A percentile compares a stretch with the other conserved stretches of the same genome.
These are phyloP conservation scores for Myripristis jacobus DNA, from an alignment of 2,797 vertebrate genomes.

Conservation along the genomic window DNA sequence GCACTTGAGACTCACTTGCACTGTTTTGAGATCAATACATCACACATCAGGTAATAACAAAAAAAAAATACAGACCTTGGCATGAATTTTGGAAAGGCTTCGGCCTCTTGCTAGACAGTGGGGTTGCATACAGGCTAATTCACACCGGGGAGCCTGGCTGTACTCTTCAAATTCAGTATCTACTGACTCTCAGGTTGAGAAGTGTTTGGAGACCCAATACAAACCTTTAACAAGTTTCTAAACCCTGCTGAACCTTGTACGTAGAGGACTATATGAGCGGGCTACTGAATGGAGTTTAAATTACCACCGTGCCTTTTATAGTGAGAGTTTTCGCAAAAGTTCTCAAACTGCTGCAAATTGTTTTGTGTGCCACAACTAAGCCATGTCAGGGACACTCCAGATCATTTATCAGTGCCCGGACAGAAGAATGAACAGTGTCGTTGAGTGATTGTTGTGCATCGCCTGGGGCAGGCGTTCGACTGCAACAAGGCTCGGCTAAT, in stretches of 20 bases:
- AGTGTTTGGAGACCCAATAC: constrained; percentile 6
- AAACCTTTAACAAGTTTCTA: constrained; percentile 1
- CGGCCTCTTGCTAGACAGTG: background rate
- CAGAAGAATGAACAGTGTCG: constrained; percentile 43
- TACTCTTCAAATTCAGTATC: constrained; percentile 20
- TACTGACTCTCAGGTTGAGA: constrained; percentile 11
- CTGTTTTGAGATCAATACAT: background rate
- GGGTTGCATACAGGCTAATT: background rate
- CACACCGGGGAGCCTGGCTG: constrained; percentile 17
- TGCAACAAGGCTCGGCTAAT: constrained; percentile 57
- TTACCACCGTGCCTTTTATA: constrained; percentile 6
- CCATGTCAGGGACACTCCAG: constrained; percentile 16
- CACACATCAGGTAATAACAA: background rate
- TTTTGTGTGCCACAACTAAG: constrained; percentile 21
- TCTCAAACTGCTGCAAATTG: constrained; percentile 5
- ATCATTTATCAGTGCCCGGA: constrained; percentile 40
- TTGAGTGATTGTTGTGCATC: constrained; percentile 47
- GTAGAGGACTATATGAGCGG: background rate
- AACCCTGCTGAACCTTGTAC: background rate
- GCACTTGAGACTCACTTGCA: too few species aligned
- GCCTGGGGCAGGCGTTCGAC: constrained; percentile 37
- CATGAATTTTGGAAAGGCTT: constrained; percentile 1
- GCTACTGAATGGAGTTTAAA: constrained; percentile 6
- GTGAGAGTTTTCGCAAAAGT: constrained; percentile 9
- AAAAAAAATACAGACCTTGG: background rate